These are phyloP conservation scores for Candoia aspera DNA, from an alignment of 2,113 vertebrate genomes.

Conservation along the genomic window DNA sequence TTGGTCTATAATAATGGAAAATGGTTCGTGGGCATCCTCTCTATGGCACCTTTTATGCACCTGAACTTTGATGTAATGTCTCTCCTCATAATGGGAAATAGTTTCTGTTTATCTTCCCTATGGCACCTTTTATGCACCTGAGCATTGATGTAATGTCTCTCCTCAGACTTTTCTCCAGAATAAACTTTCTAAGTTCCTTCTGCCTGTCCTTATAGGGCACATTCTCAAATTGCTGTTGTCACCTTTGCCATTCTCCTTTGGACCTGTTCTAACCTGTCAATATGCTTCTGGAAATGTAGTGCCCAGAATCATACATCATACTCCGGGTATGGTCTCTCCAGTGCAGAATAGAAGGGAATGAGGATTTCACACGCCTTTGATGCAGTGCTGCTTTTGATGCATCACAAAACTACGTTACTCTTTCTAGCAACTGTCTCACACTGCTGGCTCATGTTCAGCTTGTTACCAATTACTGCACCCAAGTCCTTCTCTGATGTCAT, in stretches of 20 bases:
- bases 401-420: neutral
- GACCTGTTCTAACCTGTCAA: neutral
- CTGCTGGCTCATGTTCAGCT: neutral
- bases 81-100: neutral
- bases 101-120: neutral
- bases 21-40: neutral
- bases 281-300: neutral
- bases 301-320: neutral
- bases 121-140: neutral
- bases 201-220: neutral
- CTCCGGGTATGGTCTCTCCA: neutral
- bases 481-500: neutral
- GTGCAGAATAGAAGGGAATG: neutral
- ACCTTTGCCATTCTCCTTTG: neutral
- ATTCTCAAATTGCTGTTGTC: neutral
- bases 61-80: neutral
- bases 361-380: neutral
- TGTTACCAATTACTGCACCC: neutral
- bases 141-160: neutral
- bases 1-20: too few species aligned
- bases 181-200: neutral
- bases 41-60: neutral
- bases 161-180: neutral
- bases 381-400: neutral
- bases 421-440: neutral